Conservation (phyloP, 35 echinoderm and acorn worm species). For the Apostichopus japonicus region DNA sequence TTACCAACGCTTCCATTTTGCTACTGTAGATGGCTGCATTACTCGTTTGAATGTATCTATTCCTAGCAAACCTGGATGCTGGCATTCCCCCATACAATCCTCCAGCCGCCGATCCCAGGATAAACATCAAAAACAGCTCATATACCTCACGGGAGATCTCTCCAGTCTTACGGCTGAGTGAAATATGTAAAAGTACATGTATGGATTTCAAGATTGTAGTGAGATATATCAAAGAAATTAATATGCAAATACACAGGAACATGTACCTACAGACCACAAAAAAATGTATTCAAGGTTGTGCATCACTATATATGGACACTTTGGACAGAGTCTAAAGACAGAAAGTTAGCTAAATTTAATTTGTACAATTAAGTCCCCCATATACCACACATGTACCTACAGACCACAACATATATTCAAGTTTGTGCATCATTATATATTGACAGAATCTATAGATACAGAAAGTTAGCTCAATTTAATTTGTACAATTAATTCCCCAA, state of each 20-base stretch:
- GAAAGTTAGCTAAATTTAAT: too few relatives aligned
- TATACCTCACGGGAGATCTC: conserved; percentile 71
- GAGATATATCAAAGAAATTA: background rate
- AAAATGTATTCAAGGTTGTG: too few relatives aligned
- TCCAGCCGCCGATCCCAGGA: conserved; percentile 59
- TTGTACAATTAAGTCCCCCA: too few relatives aligned
- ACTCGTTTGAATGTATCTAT: conserved; percentile 83
- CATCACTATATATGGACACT: too few relatives aligned
- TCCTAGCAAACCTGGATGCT: conserved; percentile 72
- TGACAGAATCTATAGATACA: too few relatives aligned
- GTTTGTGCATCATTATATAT: too few relatives aligned
- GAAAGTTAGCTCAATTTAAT: too few relatives aligned
- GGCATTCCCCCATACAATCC: conserved; percentile 86
- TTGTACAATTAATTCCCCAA: too few relatives aligned
- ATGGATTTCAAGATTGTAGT: background rate
- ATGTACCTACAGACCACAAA: background rate
- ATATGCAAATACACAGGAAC: background rate
- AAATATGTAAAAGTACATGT: conserved; percentile 4
- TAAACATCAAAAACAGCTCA: conserved; percentile 76
- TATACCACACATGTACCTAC: too few relatives aligned
- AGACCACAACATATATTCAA: too few relatives aligned
- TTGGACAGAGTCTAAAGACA: too few relatives aligned
- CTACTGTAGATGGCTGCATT: conserved; percentile 67
- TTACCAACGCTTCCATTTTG: conserved; percentile 76
- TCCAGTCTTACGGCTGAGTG: conserved; percentile 32